Percentiles rank a stretch among this genome's conserved stretches.
Evolutionary conservation across 2,888 invertebrate species (phyloP).

Genomic region (Seira musarum): DNA sequence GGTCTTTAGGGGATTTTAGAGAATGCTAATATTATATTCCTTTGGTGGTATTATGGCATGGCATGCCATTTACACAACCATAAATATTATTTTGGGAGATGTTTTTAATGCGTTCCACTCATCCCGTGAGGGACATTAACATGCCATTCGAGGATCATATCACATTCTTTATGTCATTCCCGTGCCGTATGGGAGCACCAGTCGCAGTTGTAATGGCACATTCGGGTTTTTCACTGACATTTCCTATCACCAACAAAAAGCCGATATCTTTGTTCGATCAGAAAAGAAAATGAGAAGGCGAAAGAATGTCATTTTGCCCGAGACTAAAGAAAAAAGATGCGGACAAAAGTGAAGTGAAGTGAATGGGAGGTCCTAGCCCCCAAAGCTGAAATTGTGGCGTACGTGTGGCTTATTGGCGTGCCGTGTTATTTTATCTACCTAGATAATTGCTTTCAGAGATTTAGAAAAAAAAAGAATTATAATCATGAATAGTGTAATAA

Average conservation of each 20-base stretch:
- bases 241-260: neutral
- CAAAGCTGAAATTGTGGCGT: neutral
- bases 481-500: neutral
- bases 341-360: neutral
- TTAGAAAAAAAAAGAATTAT: neutral
- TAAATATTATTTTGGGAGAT: no score
- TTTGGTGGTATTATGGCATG: no score
- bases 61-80: no score
- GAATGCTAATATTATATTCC: no score
- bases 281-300: no score
- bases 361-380: neutral
- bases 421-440: neutral
- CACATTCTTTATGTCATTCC: neutral
- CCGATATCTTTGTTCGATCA: neutral
- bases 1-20: no score
- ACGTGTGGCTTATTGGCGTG: neutral
- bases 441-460: neutral
- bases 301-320: no score
- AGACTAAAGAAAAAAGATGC: neutral
- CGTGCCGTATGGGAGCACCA: no score
- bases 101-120: no score
- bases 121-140: slow-evolving; percentile 43
- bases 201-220: no score
- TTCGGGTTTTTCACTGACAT: neutral
- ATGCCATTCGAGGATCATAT: slow-evolving; percentile 19